A percentile compares a stretch with the other conserved stretches of the same genome.
Conservation (phyloP, 2,113 vertebrate species). For the Seriola aureovittata region DNA sequence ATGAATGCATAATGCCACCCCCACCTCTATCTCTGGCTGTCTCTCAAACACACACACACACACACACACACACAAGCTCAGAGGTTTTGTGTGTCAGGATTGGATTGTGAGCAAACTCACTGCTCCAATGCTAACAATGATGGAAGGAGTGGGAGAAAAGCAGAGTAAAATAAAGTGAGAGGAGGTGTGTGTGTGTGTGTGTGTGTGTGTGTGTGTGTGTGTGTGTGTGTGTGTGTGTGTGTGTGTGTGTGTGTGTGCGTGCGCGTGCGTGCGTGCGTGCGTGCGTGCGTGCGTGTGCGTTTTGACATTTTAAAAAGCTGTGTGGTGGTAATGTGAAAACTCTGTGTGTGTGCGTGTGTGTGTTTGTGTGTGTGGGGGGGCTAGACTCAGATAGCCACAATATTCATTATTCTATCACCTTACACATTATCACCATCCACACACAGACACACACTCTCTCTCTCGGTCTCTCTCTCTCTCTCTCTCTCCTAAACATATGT, state of each 20-base stretch:
- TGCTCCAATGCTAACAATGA: conserved; percentile 34
- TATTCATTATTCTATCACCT: conserved; percentile 54
- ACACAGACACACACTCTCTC: not conserved
- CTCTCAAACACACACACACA: conserved; percentile 15
- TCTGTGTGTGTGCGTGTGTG: not conserved
- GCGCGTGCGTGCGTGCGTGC: not conserved
- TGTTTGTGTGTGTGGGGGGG: conserved; percentile 1
- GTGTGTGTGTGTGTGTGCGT: not conserved
- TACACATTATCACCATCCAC: conserved; percentile 26
- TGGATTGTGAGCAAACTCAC: conserved; percentile 27
- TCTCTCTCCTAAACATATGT: conserved; percentile 15
- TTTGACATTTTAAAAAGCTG: no score
- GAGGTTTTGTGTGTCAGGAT: conserved; percentile 20
- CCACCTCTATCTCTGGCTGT: conserved; percentile 14
- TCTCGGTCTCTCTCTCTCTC: no score
- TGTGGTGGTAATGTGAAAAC: no score
- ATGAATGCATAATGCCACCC: conserved; percentile 52
- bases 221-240: not conserved
- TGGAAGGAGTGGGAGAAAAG: conserved; percentile 25
- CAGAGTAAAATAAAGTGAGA: not conserved
- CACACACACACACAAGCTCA: not conserved
- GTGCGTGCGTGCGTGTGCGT: not conserved
- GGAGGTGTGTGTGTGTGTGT: conserved; percentile 9
- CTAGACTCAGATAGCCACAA: conserved; percentile 25
- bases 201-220: conserved; percentile 15